Evolutionary conservation across 2,113 vertebrate genomes (phyloP).

Genomic region (Phylloscopus whistleri): DNA sequence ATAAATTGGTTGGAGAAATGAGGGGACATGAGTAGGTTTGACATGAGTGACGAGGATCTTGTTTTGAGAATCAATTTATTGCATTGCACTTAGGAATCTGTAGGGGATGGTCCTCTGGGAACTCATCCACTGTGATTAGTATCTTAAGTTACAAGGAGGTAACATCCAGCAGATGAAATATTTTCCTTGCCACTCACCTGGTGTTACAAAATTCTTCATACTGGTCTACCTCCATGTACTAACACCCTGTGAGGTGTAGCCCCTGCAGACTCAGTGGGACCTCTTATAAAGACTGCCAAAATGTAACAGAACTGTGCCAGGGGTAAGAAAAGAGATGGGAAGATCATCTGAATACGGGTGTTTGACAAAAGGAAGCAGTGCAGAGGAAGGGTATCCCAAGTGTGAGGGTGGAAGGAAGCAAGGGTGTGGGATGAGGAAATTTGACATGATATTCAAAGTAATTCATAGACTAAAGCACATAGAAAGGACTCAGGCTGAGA

Average conservation of each 20-base stretch:
- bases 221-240: not conserved
- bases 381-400: not conserved
- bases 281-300: not conserved
- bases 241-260: not conserved
- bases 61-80: not conserved
- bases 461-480: conserved; percentile 40
- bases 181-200: not conserved
- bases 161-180: not conserved
- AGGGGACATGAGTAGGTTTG: not conserved
- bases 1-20: not conserved
- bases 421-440: not conserved
- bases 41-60: not conserved
- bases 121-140: not conserved
- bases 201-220: not conserved
- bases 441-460: not conserved
- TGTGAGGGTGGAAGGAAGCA: not conserved
- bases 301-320: not conserved
- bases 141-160: not conserved
- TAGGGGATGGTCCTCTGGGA: not conserved
- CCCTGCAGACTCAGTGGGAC: not conserved
- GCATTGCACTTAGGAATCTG: not conserved
- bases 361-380: not conserved
- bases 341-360: not conserved
- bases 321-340: not conserved
- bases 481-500: conserved; percentile 15